Conservation (phyloP, 1,140 invertebrate genomes). For the Zaprionus ornatus region DNA sequence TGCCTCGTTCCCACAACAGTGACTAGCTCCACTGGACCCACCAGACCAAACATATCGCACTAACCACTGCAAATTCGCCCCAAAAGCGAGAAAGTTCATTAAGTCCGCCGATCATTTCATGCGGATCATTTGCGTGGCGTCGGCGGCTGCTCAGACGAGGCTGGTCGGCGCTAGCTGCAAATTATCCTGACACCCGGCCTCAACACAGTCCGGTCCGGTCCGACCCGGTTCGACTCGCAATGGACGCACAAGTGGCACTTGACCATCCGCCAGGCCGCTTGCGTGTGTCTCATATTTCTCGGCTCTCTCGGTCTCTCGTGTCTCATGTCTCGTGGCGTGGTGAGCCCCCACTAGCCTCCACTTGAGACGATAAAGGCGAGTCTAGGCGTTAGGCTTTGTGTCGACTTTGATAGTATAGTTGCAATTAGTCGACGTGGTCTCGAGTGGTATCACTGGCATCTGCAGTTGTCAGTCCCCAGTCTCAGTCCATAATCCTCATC, state of each 20-base stretch:
- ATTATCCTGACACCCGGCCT: constrained; percentile 74
- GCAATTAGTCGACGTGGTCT: constrained; percentile 77
- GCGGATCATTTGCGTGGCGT: constrained; percentile 70
- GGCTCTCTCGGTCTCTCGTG: constrained; percentile 44
- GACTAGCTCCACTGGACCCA: constrained; percentile 7
- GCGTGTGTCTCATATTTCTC: constrained; percentile 73
- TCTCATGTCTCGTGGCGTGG: constrained; percentile 59
- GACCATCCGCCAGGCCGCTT: constrained; percentile 62
- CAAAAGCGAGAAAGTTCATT: constrained; percentile 79
- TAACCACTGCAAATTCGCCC: constrained; percentile 51
- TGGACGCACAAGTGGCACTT: constrained; percentile 61
- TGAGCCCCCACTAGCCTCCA: constrained; percentile 29
- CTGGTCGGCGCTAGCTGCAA: constrained; percentile 36
- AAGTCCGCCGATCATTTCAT: constrained; percentile 62
- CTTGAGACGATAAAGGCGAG: constrained; percentile 39
- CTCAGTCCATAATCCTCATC: background rate
- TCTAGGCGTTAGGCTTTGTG: constrained; percentile 69
- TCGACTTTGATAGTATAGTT: constrained; percentile 75
- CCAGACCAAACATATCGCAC: constrained; percentile 52
- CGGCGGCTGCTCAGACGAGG: constrained; percentile 22
- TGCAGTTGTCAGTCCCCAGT: constrained; percentile 27
- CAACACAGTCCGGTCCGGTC: constrained; percentile 18
- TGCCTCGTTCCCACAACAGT: constrained; percentile 28
- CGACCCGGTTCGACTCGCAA: constrained; percentile 22
- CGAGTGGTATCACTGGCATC: constrained; percentile 71